phyloP scores from a whole-genome alignment of 2,888 invertebrate species.

The Hyposoter didymator region DNA sequence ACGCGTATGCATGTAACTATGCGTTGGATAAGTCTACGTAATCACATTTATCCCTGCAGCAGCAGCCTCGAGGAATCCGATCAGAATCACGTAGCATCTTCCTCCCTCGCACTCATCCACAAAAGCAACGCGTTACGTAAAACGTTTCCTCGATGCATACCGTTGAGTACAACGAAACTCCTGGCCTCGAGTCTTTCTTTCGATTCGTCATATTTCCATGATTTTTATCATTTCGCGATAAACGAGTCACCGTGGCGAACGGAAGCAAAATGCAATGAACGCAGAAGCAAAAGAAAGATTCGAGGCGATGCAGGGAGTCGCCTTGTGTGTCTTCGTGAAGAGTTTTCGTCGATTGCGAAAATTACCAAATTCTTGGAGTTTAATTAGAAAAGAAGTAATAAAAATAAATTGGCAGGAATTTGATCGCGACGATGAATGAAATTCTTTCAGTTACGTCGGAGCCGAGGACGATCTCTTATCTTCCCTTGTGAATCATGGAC shows the following conservation, averaged over 20 bases:
- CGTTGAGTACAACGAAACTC: constrained; percentile 23
- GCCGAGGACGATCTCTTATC: constrained; percentile 88
- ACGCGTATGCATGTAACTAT: not conserved
- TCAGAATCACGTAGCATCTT: constrained; percentile 19
- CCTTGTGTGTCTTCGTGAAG: too few relatives aligned
- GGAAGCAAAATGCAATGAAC: not conserved
- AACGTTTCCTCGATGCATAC: constrained; percentile 28
- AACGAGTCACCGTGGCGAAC: not conserved
- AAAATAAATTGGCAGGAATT: not conserved
- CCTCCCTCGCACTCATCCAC: constrained; percentile 7
- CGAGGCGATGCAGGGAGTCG: too few relatives aligned
- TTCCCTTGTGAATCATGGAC: constrained; percentile 89
- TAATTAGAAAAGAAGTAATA: not conserved
- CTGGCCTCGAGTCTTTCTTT: constrained; percentile 33
- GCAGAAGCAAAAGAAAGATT: not conserved
- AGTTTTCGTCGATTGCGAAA: too few relatives aligned
- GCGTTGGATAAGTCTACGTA: constrained; percentile 20
- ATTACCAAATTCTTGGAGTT: not conserved
- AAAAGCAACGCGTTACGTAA: constrained; percentile 54
- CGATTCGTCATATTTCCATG: not conserved
- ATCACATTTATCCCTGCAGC: constrained; percentile 44
- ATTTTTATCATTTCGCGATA: not conserved
- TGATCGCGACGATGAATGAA: not conserved
- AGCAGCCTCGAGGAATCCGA: constrained; percentile 41
- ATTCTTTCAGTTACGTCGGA: constrained; percentile 86